Evolutionary conservation across 2,797 vertebrate genomes (phyloP).

Genomic region (Numenius phaeopus): DNA sequence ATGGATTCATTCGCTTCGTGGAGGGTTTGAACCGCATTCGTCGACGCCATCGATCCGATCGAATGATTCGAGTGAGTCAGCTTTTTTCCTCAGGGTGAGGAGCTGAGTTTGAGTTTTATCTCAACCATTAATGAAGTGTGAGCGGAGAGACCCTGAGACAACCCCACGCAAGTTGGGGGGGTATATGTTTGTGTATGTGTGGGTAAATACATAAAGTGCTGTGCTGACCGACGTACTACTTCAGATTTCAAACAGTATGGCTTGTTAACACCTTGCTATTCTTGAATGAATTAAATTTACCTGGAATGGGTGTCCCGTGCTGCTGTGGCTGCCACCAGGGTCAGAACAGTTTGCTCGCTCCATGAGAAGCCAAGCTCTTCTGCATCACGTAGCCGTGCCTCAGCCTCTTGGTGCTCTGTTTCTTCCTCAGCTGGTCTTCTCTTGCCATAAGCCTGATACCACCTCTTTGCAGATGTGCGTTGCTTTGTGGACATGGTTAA

Average conservation of each 20-base stretch:
- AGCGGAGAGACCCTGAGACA: background rate
- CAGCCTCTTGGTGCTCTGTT: background rate
- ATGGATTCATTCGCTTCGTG: slow-evolving; percentile 95
- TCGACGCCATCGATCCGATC: slow-evolving; percentile 92
- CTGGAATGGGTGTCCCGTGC: background rate
- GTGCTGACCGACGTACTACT: background rate
- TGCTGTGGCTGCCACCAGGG: background rate
- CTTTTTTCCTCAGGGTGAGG: background rate
- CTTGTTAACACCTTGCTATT: background rate
- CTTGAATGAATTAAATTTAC: background rate
- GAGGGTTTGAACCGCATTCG: slow-evolving; percentile 98
- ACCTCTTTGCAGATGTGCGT: background rate
- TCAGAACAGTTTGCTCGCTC: background rate
- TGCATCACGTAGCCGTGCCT: rapidly evolving
- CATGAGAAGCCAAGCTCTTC: background rate
- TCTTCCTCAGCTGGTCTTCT: background rate
- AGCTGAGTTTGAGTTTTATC: background rate
- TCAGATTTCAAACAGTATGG: background rate
- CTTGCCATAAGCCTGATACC: background rate
- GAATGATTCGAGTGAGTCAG: slow-evolving; percentile 90
- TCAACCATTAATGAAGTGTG: rapidly evolving
- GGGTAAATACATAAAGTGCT: background rate
- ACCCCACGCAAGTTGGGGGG: too few species aligned
- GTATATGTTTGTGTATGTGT: rapidly evolving
- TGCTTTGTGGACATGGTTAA: background rate